phyloP scores from a whole-genome alignment of 1,140 invertebrate genomes.

The Drosophila nikananu region DNA sequence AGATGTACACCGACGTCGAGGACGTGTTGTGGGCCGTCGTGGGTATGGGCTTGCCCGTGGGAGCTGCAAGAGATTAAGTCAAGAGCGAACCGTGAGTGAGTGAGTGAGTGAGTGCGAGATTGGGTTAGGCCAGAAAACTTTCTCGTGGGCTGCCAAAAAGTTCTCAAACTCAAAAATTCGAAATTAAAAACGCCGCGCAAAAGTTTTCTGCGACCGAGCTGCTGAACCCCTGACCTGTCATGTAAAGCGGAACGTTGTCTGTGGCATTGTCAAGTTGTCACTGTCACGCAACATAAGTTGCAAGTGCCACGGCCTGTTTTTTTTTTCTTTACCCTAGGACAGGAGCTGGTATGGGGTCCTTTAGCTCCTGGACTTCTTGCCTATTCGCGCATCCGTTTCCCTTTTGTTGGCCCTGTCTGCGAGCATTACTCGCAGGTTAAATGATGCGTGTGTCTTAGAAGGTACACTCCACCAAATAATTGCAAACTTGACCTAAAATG shows the following conservation, averaged over 20 bases:
- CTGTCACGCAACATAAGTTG: constrained; percentile 84
- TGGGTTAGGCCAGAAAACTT: constrained; percentile 55
- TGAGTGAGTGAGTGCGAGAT: constrained; percentile 7
- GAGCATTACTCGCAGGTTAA: constrained; percentile 63
- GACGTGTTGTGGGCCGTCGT: constrained; percentile 90
- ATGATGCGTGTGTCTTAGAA: constrained; percentile 70
- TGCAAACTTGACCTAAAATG: fast-evolving
- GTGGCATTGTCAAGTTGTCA: constrained; percentile 83
- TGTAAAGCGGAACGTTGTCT: constrained; percentile 71
- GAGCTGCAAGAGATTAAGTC: constrained; percentile 86
- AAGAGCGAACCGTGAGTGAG: constrained; percentile 15
- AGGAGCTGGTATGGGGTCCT: not conserved
- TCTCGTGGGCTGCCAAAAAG: constrained; percentile 37
- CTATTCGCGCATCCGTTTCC: constrained; percentile 21
- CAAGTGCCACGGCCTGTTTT: constrained; percentile 45
- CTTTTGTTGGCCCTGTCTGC: constrained; percentile 38
- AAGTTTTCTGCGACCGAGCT: constrained; percentile 47
- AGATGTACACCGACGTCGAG: constrained; percentile 89
- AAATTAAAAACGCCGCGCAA: constrained; percentile 76
- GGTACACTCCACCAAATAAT: constrained; percentile 15
- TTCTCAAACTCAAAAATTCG: constrained; percentile 73
- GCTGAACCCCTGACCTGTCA: constrained; percentile 36
- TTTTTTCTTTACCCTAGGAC: not conserved
- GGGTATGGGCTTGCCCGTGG: constrained; percentile 90
- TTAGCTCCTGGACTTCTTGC: constrained; percentile 7